A percentile compares a stretch with the other conserved stretches of the same genome.
These are phyloP conservation scores for Myotis myotis DNA, from an alignment of 2,797 vertebrate genomes.

Conservation along the genomic window DNA sequence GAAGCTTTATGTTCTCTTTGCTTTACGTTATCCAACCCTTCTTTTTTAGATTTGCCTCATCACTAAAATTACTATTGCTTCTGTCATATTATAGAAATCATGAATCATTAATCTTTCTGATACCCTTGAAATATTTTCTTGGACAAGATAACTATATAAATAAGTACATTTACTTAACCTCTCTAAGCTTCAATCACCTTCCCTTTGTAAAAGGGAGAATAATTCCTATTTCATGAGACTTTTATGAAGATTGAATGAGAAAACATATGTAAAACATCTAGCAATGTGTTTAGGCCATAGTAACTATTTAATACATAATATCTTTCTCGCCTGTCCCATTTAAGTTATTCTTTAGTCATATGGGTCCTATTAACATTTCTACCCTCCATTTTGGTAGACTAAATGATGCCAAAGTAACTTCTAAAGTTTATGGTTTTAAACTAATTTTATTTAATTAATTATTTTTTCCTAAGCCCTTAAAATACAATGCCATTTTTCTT, in stretches of 20 bases:
- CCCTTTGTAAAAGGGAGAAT: neutral
- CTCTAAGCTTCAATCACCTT: neutral
- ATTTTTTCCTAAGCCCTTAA: neutral
- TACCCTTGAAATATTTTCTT: neutral
- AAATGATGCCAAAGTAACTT: constrained; percentile 23
- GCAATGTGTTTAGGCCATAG: neutral
- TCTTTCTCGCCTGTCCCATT: neutral
- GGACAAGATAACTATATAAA: neutral
- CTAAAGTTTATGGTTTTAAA: constrained; percentile 22
- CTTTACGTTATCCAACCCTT: neutral
- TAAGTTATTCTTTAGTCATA: constrained; percentile 11
- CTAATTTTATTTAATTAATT: constrained; percentile 28
- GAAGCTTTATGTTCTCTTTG: neutral
- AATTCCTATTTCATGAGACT: constrained; percentile 5
- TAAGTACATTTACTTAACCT: constrained; percentile 31
- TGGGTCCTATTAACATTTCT: constrained; percentile 34
- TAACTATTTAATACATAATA: constrained; percentile 31
- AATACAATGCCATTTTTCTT: constrained; percentile 46
- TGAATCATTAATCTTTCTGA: neutral
- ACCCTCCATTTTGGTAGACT: neutral
- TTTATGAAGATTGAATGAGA: constrained; percentile 55
- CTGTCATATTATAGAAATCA: neutral
- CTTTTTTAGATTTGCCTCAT: neutral
- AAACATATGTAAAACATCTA: constrained; percentile 46
- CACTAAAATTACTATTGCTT: neutral